Conservation (phyloP, 2,797 vertebrate genomes). For the Pseudopleuronectes americanus region DNA sequence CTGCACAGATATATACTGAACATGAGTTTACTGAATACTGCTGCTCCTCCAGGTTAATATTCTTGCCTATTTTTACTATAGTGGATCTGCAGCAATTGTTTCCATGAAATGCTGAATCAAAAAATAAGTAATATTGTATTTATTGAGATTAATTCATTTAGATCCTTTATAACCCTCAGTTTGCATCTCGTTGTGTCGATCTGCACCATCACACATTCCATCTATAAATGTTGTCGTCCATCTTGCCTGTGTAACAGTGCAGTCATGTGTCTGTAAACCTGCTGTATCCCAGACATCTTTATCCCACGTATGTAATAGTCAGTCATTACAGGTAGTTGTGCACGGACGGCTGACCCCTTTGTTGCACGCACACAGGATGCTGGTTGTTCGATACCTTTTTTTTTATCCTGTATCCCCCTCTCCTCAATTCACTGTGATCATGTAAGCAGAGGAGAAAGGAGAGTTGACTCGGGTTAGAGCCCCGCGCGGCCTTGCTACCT, state of each 20-base stretch:
- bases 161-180: slow-evolving; percentile 16
- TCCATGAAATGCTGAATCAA: neutral
- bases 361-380: slow-evolving; percentile 37
- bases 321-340: slow-evolving; percentile 49
- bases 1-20: slow-evolving; percentile 49
- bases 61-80: slow-evolving; percentile 10
- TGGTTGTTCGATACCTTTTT: slow-evolving; percentile 43
- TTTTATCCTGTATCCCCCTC: neutral
- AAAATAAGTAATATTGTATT: slow-evolving; percentile 1
- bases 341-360: slow-evolving; percentile 38
- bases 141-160: slow-evolving; percentile 10
- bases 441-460: slow-evolving; percentile 54
- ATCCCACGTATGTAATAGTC: slow-evolving; percentile 22
- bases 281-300: slow-evolving; percentile 20
- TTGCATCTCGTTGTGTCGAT: slow-evolving; percentile 23
- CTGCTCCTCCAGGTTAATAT: slow-evolving; percentile 38
- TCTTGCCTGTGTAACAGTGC: neutral
- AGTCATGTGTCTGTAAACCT: slow-evolving; percentile 21
- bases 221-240: slow-evolving; percentile 14
- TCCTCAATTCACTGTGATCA: slow-evolving; percentile 44
- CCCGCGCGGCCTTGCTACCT: slow-evolving; percentile 59
- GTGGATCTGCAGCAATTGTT: slow-evolving; percentile 1
- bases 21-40: slow-evolving; percentile 41
- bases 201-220: slow-evolving; percentile 2
- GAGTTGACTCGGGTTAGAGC: slow-evolving; percentile 52